Evolutionary conservation across 2,888 invertebrate genomes (phyloP), one percentile per base, ranked within the genome.

Genomic region (Apodemia zela): DNA sequence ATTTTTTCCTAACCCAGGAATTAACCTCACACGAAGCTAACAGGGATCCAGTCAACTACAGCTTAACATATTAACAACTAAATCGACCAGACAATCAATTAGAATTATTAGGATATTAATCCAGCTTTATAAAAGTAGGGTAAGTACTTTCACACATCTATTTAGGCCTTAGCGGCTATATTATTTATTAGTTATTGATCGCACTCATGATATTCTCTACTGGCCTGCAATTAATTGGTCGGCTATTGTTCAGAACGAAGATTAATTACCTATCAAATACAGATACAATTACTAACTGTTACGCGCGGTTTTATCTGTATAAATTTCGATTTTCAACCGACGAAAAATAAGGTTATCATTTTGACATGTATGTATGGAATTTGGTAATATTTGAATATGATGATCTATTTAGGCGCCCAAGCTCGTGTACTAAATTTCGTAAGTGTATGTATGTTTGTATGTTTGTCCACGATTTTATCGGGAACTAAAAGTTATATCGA

Each of bases 241-340:
- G 17, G 25, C 54, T 54, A 54, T 54, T 54, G 54, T 54, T 54
- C 54, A 25, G 6, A 54, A 54, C 54, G 54, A 54, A 54, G 25
- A 54, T 54, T 54, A 54, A 54, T 54, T 54, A 54, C 54, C 54
- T 54, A 54, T 54, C 54, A 54, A 21, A 21, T 54, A 54, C 21
- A 54, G 25, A 15, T 18, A 25, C 13, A 54, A 54, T 21, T 4
- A 54, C 54, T 54, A 54, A 25, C 10, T 25, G 21, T 15, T 15
- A 18, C 21, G 21, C 21, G 17, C 21, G 21, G 21, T 21, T 51
- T 47, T 47, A 18, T 21, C 10, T 49, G 18, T 3, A 10, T 49
- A 17, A 47, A 47, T n/a, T 7, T 47, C 6, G 8, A 6, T 47
- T n/a, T 47, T n/a, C n/a, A n/a, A n/a, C n/a, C n/a, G n/a, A n/a